phyloP scores from a whole-genome alignment of 1,140 invertebrate species.

The Atta texana region DNA sequence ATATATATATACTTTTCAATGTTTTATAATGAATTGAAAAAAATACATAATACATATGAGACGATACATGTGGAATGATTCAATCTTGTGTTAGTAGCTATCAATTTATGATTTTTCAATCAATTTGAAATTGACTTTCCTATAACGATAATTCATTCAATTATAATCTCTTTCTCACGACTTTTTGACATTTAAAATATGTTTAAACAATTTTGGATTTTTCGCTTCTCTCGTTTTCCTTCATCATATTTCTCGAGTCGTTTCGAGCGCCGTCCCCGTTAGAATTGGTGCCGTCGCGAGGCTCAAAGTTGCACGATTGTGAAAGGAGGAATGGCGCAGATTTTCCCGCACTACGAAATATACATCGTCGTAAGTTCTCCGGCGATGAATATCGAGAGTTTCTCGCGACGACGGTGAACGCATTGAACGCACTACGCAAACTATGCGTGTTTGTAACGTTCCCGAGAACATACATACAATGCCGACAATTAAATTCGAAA shows the following conservation, averaged over 20 bases:
- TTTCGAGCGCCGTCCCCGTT: constrained; percentile 17
- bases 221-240: neutral
- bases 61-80: neutral
- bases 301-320: constrained; percentile 56
- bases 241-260: constrained; percentile 9
- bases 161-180: neutral
- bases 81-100: neutral
- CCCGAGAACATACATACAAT: neutral
- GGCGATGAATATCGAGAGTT: constrained; percentile 60
- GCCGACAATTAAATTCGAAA: neutral
- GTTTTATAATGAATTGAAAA: too few relatives aligned
- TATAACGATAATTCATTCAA: neutral
- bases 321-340: constrained; percentile 49
- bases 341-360: constrained; percentile 47
- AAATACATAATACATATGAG: neutral
- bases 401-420: constrained; percentile 19
- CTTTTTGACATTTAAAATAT: neutral
- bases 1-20: neutral
- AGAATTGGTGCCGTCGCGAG: constrained; percentile 56
- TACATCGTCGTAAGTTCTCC: constrained; percentile 21
- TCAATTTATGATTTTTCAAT: neutral
- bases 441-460: constrained; percentile 15
- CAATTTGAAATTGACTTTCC: neutral
- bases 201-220: neutral
- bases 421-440: constrained; percentile 33